These are phyloP conservation scores for Formicarius rufipectus DNA, from an alignment of 2,113 vertebrate genomes.

Conservation along the genomic window DNA sequence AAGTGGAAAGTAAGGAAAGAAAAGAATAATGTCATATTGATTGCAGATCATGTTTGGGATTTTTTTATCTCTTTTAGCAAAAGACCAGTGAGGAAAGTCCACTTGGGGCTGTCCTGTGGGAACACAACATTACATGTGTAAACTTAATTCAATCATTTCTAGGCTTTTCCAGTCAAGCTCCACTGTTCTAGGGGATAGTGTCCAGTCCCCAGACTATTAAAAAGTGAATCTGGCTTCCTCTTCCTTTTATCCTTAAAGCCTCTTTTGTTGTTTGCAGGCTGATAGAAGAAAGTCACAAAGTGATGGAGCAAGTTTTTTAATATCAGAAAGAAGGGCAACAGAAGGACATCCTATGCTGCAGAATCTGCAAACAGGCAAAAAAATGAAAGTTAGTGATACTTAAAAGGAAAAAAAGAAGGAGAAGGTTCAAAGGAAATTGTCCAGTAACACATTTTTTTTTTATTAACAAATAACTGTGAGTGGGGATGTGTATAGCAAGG, in stretches of 20 bases:
- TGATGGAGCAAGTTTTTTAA: not conserved
- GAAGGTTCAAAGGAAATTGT: not conserved
- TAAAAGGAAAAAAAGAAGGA: not conserved
- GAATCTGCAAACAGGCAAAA: slow-evolving; percentile 19
- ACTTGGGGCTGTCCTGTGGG: not conserved
- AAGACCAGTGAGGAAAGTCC: not conserved
- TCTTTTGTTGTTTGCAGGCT: slow-evolving; percentile 42
- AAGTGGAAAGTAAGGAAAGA: not conserved
- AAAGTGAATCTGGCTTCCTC: not conserved
- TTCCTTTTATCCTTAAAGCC: slow-evolving; percentile 48
- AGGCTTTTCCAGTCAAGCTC: not conserved
- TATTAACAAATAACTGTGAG: not conserved
- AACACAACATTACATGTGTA: not conserved
- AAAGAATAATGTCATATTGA: not conserved
- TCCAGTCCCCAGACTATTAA: slow-evolving; percentile 30
- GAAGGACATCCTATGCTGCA: slow-evolving; percentile 2
- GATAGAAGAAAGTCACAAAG: slow-evolving; percentile 1
- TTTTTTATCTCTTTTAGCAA: not conserved
- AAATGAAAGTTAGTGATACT: not conserved
- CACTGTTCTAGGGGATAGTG: not conserved
- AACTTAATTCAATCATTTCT: not conserved
- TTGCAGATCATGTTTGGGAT: not conserved
- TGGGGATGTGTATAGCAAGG: not conserved
- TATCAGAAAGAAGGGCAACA: slow-evolving; percentile 49
- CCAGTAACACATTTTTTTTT: not conserved